A percentile compares a stretch with the other conserved stretches of the same genome.
Evolutionary conservation across 2,113 vertebrate species (phyloP).

Genomic region (Periophthalmus modestus): DNA sequence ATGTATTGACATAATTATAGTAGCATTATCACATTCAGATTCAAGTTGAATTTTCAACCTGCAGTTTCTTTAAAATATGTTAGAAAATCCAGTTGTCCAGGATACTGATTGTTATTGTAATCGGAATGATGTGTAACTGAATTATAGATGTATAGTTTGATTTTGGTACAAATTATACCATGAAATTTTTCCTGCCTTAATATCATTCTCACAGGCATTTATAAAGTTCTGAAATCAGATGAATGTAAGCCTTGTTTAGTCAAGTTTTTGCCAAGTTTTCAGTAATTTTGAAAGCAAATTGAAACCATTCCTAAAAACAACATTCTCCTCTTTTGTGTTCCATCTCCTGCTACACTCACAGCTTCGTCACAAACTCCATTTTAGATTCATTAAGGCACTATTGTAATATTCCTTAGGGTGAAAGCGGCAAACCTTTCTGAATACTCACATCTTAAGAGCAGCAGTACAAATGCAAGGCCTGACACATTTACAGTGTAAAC

Average conservation of each 20-base stretch:
- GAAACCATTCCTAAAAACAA: background rate
- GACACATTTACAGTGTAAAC: conserved; percentile 35
- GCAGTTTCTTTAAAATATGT: too few species aligned
- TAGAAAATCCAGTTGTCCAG: too few species aligned
- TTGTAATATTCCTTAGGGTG: conserved; percentile 53
- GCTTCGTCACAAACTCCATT: conserved; percentile 6
- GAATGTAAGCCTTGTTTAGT: too few species aligned
- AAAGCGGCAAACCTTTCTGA: conserved; percentile 38
- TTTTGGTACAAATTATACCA: background rate
- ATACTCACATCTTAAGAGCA: conserved; percentile 52
- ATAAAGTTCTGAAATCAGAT: too few species aligned
- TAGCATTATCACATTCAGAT: too few species aligned
- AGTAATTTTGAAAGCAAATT: background rate
- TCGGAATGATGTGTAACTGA: too few species aligned
- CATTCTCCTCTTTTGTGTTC: background rate
- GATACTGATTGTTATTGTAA: too few species aligned
- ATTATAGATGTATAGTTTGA: background rate
- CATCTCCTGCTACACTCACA: background rate
- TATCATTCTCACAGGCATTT: too few species aligned
- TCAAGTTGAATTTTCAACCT: too few species aligned
- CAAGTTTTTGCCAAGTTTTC: too few species aligned
- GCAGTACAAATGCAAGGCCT: conserved; percentile 40
- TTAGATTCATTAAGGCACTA: conserved; percentile 67
- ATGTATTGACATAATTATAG: too few species aligned
- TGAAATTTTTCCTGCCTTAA: too few species aligned